Evolutionary conservation across 2,888 invertebrate genomes (phyloP), one percentile per base, ranked within the genome.

Genomic region (Drosophila tanythrix): DNA sequence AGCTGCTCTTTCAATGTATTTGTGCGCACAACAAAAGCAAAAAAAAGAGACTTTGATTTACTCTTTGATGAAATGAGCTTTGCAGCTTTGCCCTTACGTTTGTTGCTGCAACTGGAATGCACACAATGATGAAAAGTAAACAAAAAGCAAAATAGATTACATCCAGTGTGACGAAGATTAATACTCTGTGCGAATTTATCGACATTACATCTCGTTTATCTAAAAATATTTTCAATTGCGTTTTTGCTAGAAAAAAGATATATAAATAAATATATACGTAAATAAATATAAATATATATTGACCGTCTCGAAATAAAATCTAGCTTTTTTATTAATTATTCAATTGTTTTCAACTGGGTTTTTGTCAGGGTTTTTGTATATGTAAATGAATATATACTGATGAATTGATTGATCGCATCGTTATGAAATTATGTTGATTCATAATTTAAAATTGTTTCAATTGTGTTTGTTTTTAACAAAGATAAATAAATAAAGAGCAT

Each of bases 11-110:
- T 68, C n/a, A 51, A 63, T 72, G 77, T 59, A 46, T 71, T 60
- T 50, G 43, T 62, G 48, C 35, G 43, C 56, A 15, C 7, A 52
- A 57, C 29, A 40, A 33, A 36, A 51, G n/a, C 51, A 57, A 29
- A 70, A 53, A 50, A 66, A 48, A 51, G 21, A 52, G 52, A 62
- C 53, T 76, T 61, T 63, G 66, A 80, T 66, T 61, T 81, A 61
- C 77, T 63, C 81, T 81, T 71, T 57, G 66, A 57, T 51, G 27
- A 56, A 66, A 27, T 48, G 25, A 70, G 57, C 4, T 50, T 53
- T 58, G 59, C 31, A 50, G 62, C 40, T 53, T 55, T 53, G 51
- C 11, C 61, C 36, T 71, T 27, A 11, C 38, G 46, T 43, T 70
- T 60, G 62, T 21, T 21, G 10, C 15, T 38, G 56, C 27, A 11